A percentile compares a stretch with the other conserved stretches of the same genome.
Conservation (phyloP, 2,797 vertebrate genomes). For the Siniperca undulata region DNA sequence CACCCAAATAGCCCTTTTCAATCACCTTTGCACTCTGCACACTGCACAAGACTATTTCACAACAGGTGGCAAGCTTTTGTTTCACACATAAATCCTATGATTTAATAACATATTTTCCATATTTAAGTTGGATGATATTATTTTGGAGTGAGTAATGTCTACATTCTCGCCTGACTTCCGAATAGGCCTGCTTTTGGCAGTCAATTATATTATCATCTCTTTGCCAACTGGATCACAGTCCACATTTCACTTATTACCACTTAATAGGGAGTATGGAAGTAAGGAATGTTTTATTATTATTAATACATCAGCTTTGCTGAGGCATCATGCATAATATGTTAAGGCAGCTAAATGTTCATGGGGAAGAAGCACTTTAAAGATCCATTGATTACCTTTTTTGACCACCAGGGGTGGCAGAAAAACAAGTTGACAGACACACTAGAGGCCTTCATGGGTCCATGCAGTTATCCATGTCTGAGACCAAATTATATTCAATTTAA, state of each 20-base stretch:
- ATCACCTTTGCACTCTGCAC: conserved; percentile 33
- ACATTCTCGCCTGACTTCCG: conserved; percentile 25
- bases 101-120: conserved; percentile 16
- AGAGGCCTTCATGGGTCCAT: neutral
- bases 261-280: neutral
- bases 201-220: neutral
- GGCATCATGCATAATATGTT: neutral
- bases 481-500: neutral
- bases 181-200: conserved; percentile 27
- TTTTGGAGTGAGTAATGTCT: conserved; percentile 31
- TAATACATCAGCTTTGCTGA: neutral
- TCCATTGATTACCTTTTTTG: neutral
- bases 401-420: neutral
- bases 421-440: neutral
- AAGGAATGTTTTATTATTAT: neutral
- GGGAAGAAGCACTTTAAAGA: neutral
- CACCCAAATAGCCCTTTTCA: conserved; percentile 27
- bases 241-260: conserved; percentile 10
- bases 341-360: neutral
- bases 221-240: conserved; percentile 23
- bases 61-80: neutral
- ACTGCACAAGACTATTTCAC: conserved; percentile 5
- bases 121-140: conserved; percentile 10
- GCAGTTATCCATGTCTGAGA: neutral
- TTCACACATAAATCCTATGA: conserved; percentile 22